Base-by-base conservation (phyloP, 2,113 vertebrate genomes). In the Pseudopodoces humilis region DNA sequence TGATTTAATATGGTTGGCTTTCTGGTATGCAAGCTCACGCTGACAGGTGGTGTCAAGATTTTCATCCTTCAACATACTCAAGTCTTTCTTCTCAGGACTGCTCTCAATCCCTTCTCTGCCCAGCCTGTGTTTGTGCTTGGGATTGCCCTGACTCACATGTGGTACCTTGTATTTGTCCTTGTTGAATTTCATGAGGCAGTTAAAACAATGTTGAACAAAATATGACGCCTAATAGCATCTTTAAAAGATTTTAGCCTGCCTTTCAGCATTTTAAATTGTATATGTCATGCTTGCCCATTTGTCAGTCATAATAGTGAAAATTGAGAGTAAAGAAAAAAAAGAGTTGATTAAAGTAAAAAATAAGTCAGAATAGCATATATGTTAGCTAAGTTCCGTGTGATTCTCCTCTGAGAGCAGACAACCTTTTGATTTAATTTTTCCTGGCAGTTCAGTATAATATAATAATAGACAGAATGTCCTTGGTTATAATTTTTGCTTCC, bases 351-450 rank as follows among this genome's bases (percentile, higher is more conserved):
- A 82, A 90, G 69, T 50, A 78, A 91, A 91, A 94, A 91, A 53
- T 49, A 75, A 88, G 58, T n/a, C 50, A 87, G 72, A 95, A 86
- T n/a, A 86, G 25, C 56, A 58, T 56, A 53, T 46, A 81, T 2
- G 7, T 83, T 91, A 83, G 68, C 35, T 81, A 19, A 82, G 59
- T 92, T 86, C 67, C 83, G n/a, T 75, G 35, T 31, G 71, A 70
- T 52, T 94, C 33, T 95, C 90, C 89, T 87, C 59, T 94, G 94
- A 95, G 87, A 94, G 91, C 78, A 91, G 55, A 88, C 89, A 96
- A 96, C 83, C 91, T 91, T 94, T 92, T 95, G 93, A 96, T 95
- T 96, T 96, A 95, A 91, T 96, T 97, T 96, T 89, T 92, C 63
- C 41, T 94, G 90, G 95, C 86, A 95, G 92, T 87, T 94, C 78